phyloP scores from a whole-genome alignment of 1,140 invertebrate species.

The Psix sp. region DNA sequence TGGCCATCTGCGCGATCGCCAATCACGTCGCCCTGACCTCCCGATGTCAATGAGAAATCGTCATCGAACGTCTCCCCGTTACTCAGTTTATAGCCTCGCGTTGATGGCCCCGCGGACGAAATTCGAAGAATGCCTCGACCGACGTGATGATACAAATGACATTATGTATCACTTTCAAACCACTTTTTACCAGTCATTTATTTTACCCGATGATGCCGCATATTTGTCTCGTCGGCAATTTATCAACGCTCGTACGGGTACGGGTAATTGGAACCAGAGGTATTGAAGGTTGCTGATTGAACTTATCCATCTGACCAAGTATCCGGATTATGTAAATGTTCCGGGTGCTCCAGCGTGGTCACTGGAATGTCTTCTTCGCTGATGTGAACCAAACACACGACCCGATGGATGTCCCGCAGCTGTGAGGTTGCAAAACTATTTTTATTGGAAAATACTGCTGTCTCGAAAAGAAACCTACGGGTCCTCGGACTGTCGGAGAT shows the following conservation, averaged over 20 bases:
- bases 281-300: conserved; percentile 25
- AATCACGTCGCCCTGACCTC: conserved; percentile 42
- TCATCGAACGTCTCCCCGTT: conserved; percentile 38
- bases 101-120: conserved; percentile 45
- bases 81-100: conserved; percentile 49
- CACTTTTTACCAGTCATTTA: conserved; percentile 48
- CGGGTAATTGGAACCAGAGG: conserved; percentile 28
- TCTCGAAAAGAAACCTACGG: no score
- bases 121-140: conserved; percentile 46
- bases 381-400: no score
- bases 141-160: conserved; percentile 61
- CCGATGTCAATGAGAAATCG: conserved; percentile 60
- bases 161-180: conserved; percentile 59
- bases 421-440: no score
- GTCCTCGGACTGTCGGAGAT: no score
- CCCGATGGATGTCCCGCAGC: no score
- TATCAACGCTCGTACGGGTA: conserved; percentile 15
- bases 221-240: conserved; percentile 34
- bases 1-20: conserved; percentile 47
- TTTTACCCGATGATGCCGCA: conserved; percentile 48
- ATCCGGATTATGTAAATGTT: conserved; percentile 17
- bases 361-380: background rate
- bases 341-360: background rate
- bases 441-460: no score
- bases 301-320: conserved; percentile 7